Conservation (phyloP, 1,140 invertebrate genomes). For the Hyphantria cunea region DNA sequence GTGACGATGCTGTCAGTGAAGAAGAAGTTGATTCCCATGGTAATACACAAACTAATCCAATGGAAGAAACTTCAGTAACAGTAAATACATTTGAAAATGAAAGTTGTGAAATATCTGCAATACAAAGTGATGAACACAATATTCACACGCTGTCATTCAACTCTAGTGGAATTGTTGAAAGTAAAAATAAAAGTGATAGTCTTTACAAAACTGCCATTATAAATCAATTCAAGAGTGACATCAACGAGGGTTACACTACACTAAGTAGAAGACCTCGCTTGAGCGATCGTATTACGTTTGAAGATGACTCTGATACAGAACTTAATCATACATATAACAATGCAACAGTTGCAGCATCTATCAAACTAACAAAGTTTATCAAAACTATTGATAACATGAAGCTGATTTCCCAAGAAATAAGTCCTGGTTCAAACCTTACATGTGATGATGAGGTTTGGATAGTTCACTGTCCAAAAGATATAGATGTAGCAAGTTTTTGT, state of each 20-base stretch:
- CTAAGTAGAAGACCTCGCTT: conserved; percentile 34
- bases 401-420: conserved; percentile 10
- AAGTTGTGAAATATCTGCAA: conserved; percentile 21
- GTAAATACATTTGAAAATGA: conserved; percentile 10
- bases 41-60: conserved; percentile 1
- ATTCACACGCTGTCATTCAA: conserved; percentile 8
- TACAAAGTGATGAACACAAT: conserved; percentile 10
- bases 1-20: too few relatives aligned
- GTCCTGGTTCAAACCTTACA: conserved; percentile 31
- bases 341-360: conserved; percentile 3
- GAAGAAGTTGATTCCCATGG: neutral
- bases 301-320: conserved; percentile 33
- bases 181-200: neutral
- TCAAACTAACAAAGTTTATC: conserved; percentile 40
- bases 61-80: neutral
- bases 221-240: neutral
- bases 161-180: neutral
- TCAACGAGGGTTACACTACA: conserved; percentile 11
- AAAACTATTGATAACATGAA: conserved; percentile 43
- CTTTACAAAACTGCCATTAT: neutral
- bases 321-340: too few relatives aligned
- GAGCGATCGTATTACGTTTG: conserved; percentile 56
- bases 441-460: conserved; percentile 64
- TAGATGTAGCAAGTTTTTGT: conserved; percentile 45
- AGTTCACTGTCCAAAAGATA: conserved; percentile 53